Conservation (phyloP, 2,888 invertebrate genomes). For the Xiphydria camelus region DNA sequence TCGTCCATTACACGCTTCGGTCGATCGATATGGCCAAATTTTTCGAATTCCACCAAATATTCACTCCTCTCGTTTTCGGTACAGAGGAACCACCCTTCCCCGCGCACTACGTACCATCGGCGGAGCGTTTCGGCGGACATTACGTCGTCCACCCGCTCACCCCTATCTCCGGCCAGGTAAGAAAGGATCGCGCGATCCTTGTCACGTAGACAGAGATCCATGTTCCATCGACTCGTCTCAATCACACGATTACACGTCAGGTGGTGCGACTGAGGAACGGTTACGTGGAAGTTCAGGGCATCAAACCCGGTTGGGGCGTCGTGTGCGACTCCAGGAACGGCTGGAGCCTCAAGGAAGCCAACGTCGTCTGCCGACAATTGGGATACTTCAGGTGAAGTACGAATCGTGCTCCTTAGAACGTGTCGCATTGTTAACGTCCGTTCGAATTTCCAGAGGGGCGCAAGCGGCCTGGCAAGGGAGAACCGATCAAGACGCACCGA, state of each 20-base stretch:
- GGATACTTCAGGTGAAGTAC: conserved; percentile 56
- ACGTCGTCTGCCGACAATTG: conserved; percentile 60
- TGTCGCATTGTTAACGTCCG: background rate
- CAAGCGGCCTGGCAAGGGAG: conserved; percentile 59
- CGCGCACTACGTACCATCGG: conserved; percentile 40
- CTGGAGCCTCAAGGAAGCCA: conserved; percentile 61
- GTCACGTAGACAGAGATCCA: too few relatives aligned
- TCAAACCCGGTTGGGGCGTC: conserved; percentile 58
- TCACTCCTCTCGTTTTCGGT: too few relatives aligned
- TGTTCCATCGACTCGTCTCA: too few relatives aligned
- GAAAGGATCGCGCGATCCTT: too few relatives aligned
- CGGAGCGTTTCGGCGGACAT: conserved; percentile 35
- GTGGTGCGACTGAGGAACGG: conserved; percentile 58
- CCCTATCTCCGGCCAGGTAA: conserved; percentile 50
- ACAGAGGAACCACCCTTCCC: conserved; percentile 50
- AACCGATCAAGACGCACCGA: conserved; percentile 39
- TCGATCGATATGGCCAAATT: too few relatives aligned
- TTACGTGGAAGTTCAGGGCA: conserved; percentile 57
- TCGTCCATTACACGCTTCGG: too few relatives aligned
- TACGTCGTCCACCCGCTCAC: conserved; percentile 28
- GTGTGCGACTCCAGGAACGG: conserved; percentile 58
- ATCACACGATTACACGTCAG: conserved; percentile 31
- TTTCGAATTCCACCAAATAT: too few relatives aligned
- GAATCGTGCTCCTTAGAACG: background rate
- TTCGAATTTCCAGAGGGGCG: conserved; percentile 56